phyloP scores from a whole-genome alignment of 2,113 vertebrate species.

The Erinaceus europaeus region DNA sequence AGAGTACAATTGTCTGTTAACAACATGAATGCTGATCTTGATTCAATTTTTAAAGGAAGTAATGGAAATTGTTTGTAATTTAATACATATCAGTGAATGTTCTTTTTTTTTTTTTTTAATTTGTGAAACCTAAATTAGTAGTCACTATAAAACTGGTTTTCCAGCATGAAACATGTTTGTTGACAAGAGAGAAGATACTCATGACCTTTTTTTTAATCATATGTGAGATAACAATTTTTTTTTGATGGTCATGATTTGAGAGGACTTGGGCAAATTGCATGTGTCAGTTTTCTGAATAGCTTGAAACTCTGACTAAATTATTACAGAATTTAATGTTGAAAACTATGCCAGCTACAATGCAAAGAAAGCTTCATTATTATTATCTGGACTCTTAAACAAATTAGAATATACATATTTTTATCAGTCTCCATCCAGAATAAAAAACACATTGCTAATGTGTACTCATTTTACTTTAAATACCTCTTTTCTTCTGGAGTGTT shows the following conservation, averaged over 20 bases:
- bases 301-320: constrained; percentile 15
- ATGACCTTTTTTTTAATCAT: constrained; percentile 12
- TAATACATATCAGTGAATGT: too few species aligned
- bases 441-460: neutral
- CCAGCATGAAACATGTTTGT: neutral
- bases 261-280: neutral
- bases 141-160: constrained; percentile 2
- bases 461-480: neutral
- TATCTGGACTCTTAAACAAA: too few species aligned
- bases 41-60: constrained; percentile 22
- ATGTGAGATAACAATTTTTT: neutral
- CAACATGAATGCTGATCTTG: neutral
- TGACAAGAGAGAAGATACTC: neutral
- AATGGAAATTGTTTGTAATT: neutral
- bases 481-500: neutral
- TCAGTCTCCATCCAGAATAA: neutral
- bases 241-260: neutral
- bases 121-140: constrained; percentile 40
- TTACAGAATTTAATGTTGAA: neutral
- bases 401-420: neutral
- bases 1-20: neutral
- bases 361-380: too few species aligned
- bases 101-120: too few species aligned
- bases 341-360: neutral
- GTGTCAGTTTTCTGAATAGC: neutral